phyloP scores from a whole-genome alignment of 2,113 vertebrate genomes.

The Pangasianodon hypophthalmus region DNA sequence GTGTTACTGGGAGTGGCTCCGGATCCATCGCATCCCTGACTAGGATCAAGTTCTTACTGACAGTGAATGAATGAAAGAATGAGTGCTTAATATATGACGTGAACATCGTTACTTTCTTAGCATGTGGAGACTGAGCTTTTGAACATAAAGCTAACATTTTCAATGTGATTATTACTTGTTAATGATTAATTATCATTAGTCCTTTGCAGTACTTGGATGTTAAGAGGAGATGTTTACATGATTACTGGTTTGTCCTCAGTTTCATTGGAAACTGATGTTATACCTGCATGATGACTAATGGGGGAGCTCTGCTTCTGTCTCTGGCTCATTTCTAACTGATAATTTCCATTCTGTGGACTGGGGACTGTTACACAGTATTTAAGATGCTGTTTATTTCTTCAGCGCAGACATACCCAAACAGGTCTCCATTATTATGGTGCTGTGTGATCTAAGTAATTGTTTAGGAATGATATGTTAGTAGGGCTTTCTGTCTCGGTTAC shows the following conservation, averaged over 20 bases:
- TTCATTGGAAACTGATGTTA: neutral
- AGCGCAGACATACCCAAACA: neutral
- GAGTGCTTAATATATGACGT: neutral
- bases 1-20: neutral
- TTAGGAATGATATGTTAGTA: neutral
- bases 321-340: conserved; percentile 4
- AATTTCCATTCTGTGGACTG: conserved; percentile 2
- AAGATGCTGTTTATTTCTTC: neutral
- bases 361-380: neutral
- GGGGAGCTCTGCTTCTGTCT: neutral
- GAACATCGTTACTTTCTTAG: neutral
- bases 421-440: neutral
- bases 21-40: neutral
- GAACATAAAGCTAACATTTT: neutral
- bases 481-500: neutral
- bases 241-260: neutral
- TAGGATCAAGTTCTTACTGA: neutral
- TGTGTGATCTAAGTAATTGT: neutral
- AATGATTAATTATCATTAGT: neutral
- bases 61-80: neutral
- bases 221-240: neutral
- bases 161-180: neutral
- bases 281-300: neutral
- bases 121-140: neutral
- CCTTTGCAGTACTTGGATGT: neutral